Evolutionary conservation across 2,797 vertebrate species (phyloP).

Genomic region (Borostomias antarcticus): DNA sequence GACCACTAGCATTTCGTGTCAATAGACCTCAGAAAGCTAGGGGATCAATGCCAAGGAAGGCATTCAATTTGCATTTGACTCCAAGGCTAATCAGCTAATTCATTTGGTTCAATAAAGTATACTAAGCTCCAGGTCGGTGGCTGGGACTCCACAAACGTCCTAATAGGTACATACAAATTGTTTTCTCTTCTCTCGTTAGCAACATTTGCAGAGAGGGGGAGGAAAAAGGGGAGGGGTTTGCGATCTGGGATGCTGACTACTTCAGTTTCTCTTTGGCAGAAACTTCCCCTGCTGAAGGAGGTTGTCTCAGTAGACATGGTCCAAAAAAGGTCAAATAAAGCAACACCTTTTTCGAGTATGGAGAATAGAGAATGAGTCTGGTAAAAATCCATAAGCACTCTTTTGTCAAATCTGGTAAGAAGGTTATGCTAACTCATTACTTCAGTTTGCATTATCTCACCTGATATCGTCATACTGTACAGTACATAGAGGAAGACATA

Average conservation of each 20-base stretch:
- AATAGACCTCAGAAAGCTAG: conserved; percentile 55
- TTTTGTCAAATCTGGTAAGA: conserved; percentile 20
- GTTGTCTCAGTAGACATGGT: not conserved
- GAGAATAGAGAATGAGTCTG: conserved; percentile 15
- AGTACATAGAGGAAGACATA: no score
- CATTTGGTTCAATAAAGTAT: conserved; percentile 54
- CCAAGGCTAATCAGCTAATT: conserved; percentile 70
- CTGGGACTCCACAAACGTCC: conserved; percentile 39
- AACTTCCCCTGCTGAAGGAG: conserved; percentile 21
- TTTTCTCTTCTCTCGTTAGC: not conserved
- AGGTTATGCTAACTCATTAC: conserved; percentile 4
- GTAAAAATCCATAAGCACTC: conserved; percentile 16
- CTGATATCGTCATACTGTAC: not conserved
- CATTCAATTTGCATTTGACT: conserved; percentile 68
- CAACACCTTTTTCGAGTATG: not conserved
- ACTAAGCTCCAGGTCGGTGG: conserved; percentile 30
- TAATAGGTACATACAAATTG: conserved; percentile 31
- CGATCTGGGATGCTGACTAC: conserved; percentile 13
- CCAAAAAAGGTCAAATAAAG: not conserved
- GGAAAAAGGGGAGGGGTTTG: not conserved
- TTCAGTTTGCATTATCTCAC: not conserved
- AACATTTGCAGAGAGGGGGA: not conserved
- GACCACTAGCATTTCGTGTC: conserved; percentile 34
- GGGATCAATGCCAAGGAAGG: conserved; percentile 64
- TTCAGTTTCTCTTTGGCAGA: conserved; percentile 29